Base-by-base conservation (phyloP, 1,140 invertebrate genomes). In the Branchinecta lynchi region DNA sequence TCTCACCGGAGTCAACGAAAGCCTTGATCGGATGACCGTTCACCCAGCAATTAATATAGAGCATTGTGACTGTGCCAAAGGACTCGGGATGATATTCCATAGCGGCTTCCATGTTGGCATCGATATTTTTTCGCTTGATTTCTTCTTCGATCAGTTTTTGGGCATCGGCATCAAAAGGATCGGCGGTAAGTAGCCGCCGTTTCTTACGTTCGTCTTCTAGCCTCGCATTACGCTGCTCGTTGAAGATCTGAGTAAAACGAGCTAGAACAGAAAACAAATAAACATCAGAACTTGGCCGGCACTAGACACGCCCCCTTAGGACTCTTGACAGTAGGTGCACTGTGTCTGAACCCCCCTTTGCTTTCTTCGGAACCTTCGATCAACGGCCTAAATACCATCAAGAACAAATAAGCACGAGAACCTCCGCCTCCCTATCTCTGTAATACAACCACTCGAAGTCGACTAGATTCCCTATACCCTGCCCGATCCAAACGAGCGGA, bases 71-170 rank as follows among this genome's bases (percentile, higher is more conserved):
- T 17, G 92, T 93, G 66, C 93, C 96, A 81, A 98, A 98, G 20
- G 90, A 95, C 79, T 98, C 95, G 0, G 96, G 96, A 80, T 95
- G 94, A 77, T 92, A 94, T 77, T 98, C 95, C 86, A 98, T 96
- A 0, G 95, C 96, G 0, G 92, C 92, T 76, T 97, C 93, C 95
- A 98, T 98, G 77, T 98, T 98, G 0, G 90, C 90, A 81, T 98
- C 93, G 71, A 98, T 95, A 79, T 97, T 97, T 77, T 96, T 93
- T 75, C 93, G 89, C 74, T 87, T 84, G 70, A 97, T 97, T 82
- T 96, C 92, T 77, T 96, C 93, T 15, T 92, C 93, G 75, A 98
- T 98, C 70, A 96, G 82, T 73, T 87, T 83, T 78, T 98, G 95
- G 0, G 92, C 90, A 79, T 96, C 93, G 3, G 90, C 86, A 79